These are phyloP conservation scores for Harpagifer antarcticus DNA, from an alignment of 2,797 vertebrate species.

Conservation along the genomic window DNA sequence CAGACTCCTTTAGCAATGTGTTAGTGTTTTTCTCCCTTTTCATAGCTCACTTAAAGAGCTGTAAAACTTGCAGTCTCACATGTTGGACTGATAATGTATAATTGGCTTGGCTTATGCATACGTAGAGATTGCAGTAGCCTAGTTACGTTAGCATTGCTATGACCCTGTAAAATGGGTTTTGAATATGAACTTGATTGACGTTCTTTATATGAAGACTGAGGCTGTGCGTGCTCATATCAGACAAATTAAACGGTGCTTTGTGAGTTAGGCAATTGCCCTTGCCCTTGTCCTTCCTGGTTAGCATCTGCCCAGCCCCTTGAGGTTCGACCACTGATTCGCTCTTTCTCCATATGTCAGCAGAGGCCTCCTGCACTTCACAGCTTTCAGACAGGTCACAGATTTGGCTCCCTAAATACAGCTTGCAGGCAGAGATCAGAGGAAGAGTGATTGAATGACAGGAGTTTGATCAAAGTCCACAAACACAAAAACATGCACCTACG, in stretches of 20 bases:
- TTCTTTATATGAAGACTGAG: too few species aligned
- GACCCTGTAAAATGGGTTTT: neutral
- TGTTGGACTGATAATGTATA: conserved; percentile 4
- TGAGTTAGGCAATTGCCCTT: conserved; percentile 43
- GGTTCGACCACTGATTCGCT: conserved; percentile 65
- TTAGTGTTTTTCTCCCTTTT: neutral
- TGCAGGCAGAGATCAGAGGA: conserved; percentile 73
- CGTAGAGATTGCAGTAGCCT: neutral
- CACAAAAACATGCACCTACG: conserved; percentile 35
- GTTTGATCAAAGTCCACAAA: conserved; percentile 67
- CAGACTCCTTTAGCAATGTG: conserved; percentile 30
- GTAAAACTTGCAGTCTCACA: conserved; percentile 24
- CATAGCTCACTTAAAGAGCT: conserved; percentile 20
- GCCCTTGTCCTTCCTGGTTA: conserved; percentile 57
- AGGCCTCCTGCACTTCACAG: conserved; percentile 55
- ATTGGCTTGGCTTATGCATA: neutral
- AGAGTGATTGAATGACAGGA: conserved; percentile 68
- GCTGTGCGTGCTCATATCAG: neutral
- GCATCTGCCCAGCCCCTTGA: conserved; percentile 65
- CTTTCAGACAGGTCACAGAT: conserved; percentile 69
- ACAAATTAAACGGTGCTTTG: conserved; percentile 24
- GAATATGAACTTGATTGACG: neutral
- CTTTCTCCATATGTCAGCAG: conserved; percentile 53
- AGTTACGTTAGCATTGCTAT: neutral
- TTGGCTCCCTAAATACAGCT: conserved; percentile 65